Percentiles rank a stretch among this genome's conserved stretches.
Evolutionary conservation across 2,113 vertebrate genomes (phyloP).

Genomic region (Hemicordylus capensis): DNA sequence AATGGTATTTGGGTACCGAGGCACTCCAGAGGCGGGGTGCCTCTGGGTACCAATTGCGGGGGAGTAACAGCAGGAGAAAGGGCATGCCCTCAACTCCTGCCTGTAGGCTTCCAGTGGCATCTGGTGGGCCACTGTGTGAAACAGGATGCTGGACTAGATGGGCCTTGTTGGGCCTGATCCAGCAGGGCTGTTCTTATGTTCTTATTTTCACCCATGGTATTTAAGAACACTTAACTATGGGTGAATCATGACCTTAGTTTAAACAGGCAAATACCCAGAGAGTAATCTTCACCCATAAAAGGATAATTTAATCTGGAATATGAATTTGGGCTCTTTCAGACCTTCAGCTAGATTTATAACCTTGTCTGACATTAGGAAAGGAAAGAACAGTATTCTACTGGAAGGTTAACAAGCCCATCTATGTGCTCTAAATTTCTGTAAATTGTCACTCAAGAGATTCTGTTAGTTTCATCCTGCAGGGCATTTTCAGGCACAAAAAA

Average conservation of each 20-base stretch:
- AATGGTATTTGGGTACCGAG: too few species aligned
- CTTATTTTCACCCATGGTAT: background rate
- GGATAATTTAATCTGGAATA: background rate
- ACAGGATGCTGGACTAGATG: too few species aligned
- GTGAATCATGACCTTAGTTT: background rate
- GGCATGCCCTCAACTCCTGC: too few species aligned
- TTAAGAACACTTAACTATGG: background rate
- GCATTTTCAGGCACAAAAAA: background rate
- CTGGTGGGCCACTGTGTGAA: too few species aligned
- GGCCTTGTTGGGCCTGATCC: too few species aligned
- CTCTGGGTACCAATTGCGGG: too few species aligned
- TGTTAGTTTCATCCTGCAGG: background rate
- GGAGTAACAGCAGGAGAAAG: too few species aligned
- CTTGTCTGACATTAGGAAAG: background rate
- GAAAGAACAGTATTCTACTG: background rate
- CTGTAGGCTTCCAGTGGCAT: too few species aligned
- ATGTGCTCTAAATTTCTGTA: background rate
- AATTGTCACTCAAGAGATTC: conserved; percentile 4
- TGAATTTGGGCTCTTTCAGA: background rate
- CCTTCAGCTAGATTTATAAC: background rate
- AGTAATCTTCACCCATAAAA: background rate
- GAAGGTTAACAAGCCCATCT: conserved; percentile 12
- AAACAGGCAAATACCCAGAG: background rate
- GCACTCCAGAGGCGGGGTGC: too few species aligned
- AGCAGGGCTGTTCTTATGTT: too few species aligned